Base-by-base conservation (phyloP, 2,113 vertebrate genomes). In the Vimba vimba region DNA sequence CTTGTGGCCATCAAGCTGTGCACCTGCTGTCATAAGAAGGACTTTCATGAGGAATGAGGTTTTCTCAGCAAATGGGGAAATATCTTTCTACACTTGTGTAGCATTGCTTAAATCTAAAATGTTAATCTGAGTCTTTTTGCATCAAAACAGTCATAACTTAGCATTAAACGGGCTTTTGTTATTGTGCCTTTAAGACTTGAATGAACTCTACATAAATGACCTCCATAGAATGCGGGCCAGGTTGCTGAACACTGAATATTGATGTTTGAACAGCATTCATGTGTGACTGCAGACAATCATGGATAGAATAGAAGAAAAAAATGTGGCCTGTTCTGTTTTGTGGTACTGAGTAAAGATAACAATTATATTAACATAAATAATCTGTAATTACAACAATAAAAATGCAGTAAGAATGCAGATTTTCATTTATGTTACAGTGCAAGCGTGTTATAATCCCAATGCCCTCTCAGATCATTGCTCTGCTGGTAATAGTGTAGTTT, bases 1-100 rank as follows among this genome's bases (percentile, higher is more conserved):
- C 60, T 81, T 50, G 60, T 45, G 60, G 43, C 79, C 9, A 52
- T 82, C 80, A 52, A 69, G 45, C 80, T 82, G 64, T 69, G 80
- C 60, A 82, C 80, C 45, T 82, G 62, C 80, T 82, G 64, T 52
- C 45, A 78, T 30, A 19, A 6, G 6, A 74, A 74, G 43, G 12
- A 25, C 39, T 74, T 25, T 47, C 43, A 74, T 15, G 71, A n/a
- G 2, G 10, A 78, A 21, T 78, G 9, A 43, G 39, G n/a, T 19
- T 66, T 39, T 12, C 2, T 39, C 15, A 30, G 15, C n/a, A 80
- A 80, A 64, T 30, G 13, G 4, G 39, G 79, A 64, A 66, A 60
- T 64, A 47, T 45, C 36, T 64, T 80, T 19, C 7, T 39, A 78
- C 4, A 78, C 2, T 57, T 79, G 45, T 74, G 11, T 47, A 25